Evolutionary conservation across 2,888 invertebrate species (phyloP).

Genomic region (Atrina japonica): DNA sequence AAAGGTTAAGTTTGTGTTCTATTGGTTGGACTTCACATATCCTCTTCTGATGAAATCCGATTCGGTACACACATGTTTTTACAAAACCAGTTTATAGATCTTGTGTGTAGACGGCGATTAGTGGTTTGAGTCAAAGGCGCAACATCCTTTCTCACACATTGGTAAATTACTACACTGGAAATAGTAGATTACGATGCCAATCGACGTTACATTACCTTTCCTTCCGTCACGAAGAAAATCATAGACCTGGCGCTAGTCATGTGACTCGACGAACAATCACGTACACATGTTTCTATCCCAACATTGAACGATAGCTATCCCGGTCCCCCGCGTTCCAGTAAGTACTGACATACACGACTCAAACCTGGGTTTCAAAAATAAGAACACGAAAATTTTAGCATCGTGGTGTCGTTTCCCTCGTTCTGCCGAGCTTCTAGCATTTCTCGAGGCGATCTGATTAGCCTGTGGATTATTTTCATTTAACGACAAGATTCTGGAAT

Average conservation of each 20-base stretch:
- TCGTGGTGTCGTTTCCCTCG: slow-evolving; percentile 13
- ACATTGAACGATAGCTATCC: slow-evolving; percentile 41
- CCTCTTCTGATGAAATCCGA: too few relatives aligned
- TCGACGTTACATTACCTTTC: slow-evolving; percentile 14
- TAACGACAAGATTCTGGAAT: slow-evolving; percentile 24
- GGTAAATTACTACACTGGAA: slow-evolving; percentile 33
- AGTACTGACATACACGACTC: slow-evolving; percentile 37
- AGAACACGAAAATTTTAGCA: background rate
- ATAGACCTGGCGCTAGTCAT: slow-evolving; percentile 37
- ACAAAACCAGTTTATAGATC: too few relatives aligned
- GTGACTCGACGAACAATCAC: slow-evolving; percentile 27
- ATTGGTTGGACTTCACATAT: too few relatives aligned
- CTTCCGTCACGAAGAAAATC: slow-evolving; percentile 37
- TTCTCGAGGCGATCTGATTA: slow-evolving; percentile 39
- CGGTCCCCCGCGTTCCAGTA: slow-evolving; percentile 41
- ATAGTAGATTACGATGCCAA: slow-evolving; percentile 40
- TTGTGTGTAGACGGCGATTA: too few relatives aligned
- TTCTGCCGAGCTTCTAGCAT: slow-evolving; percentile 8
- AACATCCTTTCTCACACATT: too few relatives aligned
- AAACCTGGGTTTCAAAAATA: slow-evolving; percentile 25
- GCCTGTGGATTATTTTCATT: slow-evolving; percentile 40
- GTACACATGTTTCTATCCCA: slow-evolving; percentile 43
- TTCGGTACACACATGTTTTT: too few relatives aligned
- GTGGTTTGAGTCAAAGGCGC: too few relatives aligned
- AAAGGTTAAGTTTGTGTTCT: too few relatives aligned